A percentile compares a stretch with the other conserved stretches of the same genome.
These are phyloP conservation scores for Fregata magnificens DNA, from an alignment of 2,113 vertebrate genomes.

Conservation along the genomic window DNA sequence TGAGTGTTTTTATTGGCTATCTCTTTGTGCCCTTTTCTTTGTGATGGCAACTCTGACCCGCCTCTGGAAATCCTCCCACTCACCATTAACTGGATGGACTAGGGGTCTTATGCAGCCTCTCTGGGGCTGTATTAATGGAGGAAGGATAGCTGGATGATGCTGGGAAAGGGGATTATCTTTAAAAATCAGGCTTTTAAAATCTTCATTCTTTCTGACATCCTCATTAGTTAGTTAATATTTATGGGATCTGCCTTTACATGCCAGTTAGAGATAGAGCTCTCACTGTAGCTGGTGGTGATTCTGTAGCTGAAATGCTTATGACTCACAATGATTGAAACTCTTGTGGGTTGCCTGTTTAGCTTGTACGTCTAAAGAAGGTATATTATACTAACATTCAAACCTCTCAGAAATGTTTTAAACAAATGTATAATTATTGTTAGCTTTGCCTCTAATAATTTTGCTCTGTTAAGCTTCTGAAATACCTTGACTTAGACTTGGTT, in stretches of 20 bases:
- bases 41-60: background rate
- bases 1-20: background rate
- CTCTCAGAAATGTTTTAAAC: background rate
- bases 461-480: conserved; percentile 14
- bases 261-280: background rate
- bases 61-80: background rate
- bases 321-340: background rate
- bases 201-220: background rate
- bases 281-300: background rate
- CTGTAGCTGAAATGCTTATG: background rate
- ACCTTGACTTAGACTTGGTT: background rate
- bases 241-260: background rate
- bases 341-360: background rate
- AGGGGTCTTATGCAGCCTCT: background rate
- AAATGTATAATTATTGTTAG: background rate
- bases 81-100: background rate
- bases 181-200: background rate
- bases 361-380: background rate
- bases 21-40: background rate
- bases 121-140: background rate
- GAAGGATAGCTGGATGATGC: background rate
- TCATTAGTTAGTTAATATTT: background rate
- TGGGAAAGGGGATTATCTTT: background rate
- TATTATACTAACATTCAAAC: background rate
- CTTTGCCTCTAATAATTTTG: background rate